Percentiles rank a stretch among this genome's conserved stretches.
Conservation (phyloP, 2,113 vertebrate genomes). For the Tylochromis polylepis region DNA sequence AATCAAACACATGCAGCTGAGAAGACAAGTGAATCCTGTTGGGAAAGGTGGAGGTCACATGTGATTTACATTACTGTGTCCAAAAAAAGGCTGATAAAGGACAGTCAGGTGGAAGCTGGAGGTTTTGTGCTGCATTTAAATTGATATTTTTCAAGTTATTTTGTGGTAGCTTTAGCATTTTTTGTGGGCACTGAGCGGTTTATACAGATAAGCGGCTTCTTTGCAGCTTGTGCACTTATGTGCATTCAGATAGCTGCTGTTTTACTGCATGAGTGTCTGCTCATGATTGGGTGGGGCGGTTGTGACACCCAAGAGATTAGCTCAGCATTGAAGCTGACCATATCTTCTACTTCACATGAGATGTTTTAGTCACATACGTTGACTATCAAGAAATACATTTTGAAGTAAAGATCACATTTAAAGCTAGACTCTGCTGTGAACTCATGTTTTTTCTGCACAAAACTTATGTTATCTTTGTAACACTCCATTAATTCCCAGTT, state of each 20-base stretch:
- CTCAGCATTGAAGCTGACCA: neutral
- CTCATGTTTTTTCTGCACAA: neutral
- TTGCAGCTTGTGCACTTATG: neutral
- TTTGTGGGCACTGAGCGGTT: neutral
- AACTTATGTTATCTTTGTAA: neutral
- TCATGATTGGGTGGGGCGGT: conserved; percentile 38
- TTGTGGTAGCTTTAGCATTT: neutral
- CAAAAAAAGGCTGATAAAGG: neutral
- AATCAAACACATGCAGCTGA: conserved; percentile 12
- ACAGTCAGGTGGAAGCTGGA: neutral
- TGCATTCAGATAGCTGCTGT: neutral
- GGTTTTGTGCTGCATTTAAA: neutral
- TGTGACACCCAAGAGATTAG: conserved; percentile 51
- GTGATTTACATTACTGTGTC: conserved; percentile 8
- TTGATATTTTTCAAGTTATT: neutral
- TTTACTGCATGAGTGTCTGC: neutral
- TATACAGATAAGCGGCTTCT: neutral
- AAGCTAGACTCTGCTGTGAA: neutral
- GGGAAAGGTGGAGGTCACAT: conserved; percentile 1
- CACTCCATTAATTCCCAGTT: neutral
- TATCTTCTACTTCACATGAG: neutral
- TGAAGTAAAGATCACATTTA: neutral
- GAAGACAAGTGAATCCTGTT: neutral
- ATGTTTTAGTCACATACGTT: neutral
- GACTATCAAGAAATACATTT: neutral